phyloP scores from a whole-genome alignment of 2,888 invertebrate species.

The Caenorhabditis sp. region DNA sequence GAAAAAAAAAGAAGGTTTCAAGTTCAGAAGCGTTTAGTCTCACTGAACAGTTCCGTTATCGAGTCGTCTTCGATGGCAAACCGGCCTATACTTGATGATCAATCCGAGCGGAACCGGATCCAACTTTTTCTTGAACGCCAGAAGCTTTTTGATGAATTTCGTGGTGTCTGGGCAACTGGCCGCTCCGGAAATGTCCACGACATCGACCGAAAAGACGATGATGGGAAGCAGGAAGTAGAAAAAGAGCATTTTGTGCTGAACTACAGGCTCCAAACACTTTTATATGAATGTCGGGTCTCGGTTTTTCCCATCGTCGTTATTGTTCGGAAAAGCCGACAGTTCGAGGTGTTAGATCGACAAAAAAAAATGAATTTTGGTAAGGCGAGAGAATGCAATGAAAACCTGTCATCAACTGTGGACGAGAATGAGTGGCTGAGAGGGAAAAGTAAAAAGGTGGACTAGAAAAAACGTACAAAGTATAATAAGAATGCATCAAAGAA shows the following conservation, averaged over 20 bases:
- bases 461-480: slow-evolving; percentile 4
- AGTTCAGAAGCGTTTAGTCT: not conserved
- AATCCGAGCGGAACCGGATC: not conserved
- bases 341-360: not conserved
- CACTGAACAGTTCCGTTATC: not conserved
- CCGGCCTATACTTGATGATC: not conserved
- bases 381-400: slow-evolving; percentile 12
- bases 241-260: not conserved
- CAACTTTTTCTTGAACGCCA: not conserved
- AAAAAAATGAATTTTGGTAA: too few relatives aligned
- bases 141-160: not conserved
- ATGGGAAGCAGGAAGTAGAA: not conserved
- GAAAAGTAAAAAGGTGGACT: slow-evolving; percentile 12
- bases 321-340: not conserved
- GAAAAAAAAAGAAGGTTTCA: not conserved
- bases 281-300: too few relatives aligned
- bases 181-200: not conserved
- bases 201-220: not conserved
- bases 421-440: slow-evolving; percentile 1
- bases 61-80: not conserved
- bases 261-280: too few relatives aligned
- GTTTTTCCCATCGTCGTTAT: too few relatives aligned
- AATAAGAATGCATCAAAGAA: slow-evolving; percentile 25
- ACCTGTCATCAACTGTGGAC: slow-evolving; percentile 36
- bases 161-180: not conserved